Base-by-base conservation (phyloP, 2,797 vertebrate species). In the Silurus aristotelis region DNA sequence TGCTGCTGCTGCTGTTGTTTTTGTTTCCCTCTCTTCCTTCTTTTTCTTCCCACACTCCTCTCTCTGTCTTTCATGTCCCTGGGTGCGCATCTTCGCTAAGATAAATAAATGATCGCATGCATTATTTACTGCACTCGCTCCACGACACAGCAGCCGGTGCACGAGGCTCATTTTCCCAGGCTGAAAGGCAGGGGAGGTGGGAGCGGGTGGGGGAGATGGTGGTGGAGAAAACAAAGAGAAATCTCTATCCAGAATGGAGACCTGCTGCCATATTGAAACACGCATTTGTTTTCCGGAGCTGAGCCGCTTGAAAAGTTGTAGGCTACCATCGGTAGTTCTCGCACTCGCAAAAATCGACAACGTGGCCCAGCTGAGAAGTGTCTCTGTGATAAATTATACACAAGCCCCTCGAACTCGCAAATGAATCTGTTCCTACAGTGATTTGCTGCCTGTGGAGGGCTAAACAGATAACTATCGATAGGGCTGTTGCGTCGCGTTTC, bases 401-500 rank as follows among this genome's bases (percentile, higher is more conserved):
- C 88, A 82, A 90, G 22, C 81, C 60, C 61, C 84, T 68, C 61
- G 60, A 88, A 89, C 86, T 93, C 91, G 87, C 78, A 58, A 88
- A 87, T 88, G 90, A 89, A 92, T 87, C 86, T 72, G 86, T 76
- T 89, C 90, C 85, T 86, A 77, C 64, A 82, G 87, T 90, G 82
- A 89, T 86, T 64, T 75, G 81, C 82, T 27, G 70, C 68, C 77
- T 87, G 89, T 87, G 90, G 90, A 88, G 85, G 90, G 88, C 77
- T 58, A 22, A 87, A 75, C 86, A 88, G 86, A 93, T 92, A 87
- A 78, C 89, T 86, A 91, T 91, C 84, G 90, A 89, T 86, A 60
- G 89, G 90, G 90, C 88, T 90, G 70, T 85, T 91, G 91, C 83
- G 89, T 93, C 92, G 89, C 22, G 90, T 93, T 93, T 93, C 85